These are phyloP conservation scores for Anorthoa munda DNA, from an alignment of 2,888 invertebrate species.

Conservation along the genomic window DNA sequence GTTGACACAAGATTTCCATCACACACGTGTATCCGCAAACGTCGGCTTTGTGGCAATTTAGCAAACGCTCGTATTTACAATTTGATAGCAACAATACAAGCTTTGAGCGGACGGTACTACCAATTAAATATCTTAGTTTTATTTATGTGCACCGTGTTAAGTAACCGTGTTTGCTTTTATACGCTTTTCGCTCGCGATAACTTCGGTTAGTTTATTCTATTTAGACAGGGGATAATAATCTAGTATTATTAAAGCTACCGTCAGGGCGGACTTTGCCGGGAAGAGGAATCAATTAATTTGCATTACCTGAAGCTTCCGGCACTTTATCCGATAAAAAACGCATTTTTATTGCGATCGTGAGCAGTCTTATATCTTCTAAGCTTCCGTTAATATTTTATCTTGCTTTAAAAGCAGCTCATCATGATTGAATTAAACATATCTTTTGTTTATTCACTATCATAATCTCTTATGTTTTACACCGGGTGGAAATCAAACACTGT, in stretches of 20 bases:
- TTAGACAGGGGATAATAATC: slow-evolving; percentile 68
- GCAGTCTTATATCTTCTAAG: not conserved
- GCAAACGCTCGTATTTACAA: slow-evolving; percentile 61
- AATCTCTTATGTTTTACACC: slow-evolving; percentile 45
- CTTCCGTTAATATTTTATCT: slow-evolving; percentile 8
- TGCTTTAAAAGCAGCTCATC: slow-evolving; percentile 4
- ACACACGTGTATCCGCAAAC: slow-evolving; percentile 49
- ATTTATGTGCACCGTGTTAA: slow-evolving; percentile 74
- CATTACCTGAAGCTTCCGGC: slow-evolving; percentile 29
- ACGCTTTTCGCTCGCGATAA: slow-evolving; percentile 70
- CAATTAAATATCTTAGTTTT: slow-evolving; percentile 79
- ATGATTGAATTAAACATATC: slow-evolving; percentile 26
- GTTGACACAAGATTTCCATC: slow-evolving; percentile 67
- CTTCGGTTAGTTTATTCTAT: slow-evolving; percentile 69
- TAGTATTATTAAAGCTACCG: slow-evolving; percentile 52
- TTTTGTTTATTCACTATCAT: slow-evolving; percentile 41
- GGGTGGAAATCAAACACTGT: slow-evolving; percentile 59
- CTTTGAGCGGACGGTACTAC: slow-evolving; percentile 69
- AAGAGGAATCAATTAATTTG: slow-evolving; percentile 41
- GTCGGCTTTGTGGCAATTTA: slow-evolving; percentile 62
- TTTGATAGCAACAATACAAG: slow-evolving; percentile 68
- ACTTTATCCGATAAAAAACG: slow-evolving; percentile 9
- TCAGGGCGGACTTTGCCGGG: slow-evolving; percentile 27
- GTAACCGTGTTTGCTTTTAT: slow-evolving; percentile 75
- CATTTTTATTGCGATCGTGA: slow-evolving; percentile 13